Evolutionary conservation across 2,113 vertebrate genomes (phyloP).

Genomic region (Theristicus caerulescens): DNA sequence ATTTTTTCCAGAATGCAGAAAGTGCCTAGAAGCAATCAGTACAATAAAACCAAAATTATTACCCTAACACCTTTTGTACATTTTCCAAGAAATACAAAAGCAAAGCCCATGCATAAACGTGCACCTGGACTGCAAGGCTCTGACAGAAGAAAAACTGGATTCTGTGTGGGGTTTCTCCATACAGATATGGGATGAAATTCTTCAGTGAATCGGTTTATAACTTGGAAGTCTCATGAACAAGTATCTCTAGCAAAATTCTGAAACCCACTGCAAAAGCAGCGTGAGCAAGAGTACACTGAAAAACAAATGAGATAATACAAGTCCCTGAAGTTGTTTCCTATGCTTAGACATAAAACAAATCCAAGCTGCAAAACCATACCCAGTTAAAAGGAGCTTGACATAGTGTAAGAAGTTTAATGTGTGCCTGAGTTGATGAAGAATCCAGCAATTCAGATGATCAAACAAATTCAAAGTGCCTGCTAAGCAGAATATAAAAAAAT

Average conservation of each 20-base stretch:
- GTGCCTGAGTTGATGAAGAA: background rate
- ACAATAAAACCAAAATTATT: background rate
- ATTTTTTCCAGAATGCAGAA: background rate
- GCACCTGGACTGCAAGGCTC: background rate
- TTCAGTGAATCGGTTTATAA: background rate
- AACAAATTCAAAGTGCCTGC: background rate
- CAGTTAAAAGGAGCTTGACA: background rate
- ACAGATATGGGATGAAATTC: background rate
- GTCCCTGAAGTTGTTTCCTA: background rate
- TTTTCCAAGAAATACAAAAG: constrained; percentile 21
- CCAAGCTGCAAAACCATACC: background rate
- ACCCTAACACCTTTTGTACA: background rate
- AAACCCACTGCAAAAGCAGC: background rate
- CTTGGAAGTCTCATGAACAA: background rate
- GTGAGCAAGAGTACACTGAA: background rate
- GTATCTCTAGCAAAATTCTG: background rate
- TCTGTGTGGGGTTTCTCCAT: background rate
- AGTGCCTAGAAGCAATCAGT: background rate
- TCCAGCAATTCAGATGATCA: background rate
- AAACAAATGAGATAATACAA: background rate
- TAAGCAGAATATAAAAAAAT: background rate
- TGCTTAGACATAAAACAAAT: background rate
- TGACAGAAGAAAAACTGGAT: background rate
- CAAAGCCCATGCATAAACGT: background rate
- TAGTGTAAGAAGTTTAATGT: background rate